Base-by-base conservation (phyloP, 2,113 vertebrate species). In the Nothobranchius kuhntae region DNA sequence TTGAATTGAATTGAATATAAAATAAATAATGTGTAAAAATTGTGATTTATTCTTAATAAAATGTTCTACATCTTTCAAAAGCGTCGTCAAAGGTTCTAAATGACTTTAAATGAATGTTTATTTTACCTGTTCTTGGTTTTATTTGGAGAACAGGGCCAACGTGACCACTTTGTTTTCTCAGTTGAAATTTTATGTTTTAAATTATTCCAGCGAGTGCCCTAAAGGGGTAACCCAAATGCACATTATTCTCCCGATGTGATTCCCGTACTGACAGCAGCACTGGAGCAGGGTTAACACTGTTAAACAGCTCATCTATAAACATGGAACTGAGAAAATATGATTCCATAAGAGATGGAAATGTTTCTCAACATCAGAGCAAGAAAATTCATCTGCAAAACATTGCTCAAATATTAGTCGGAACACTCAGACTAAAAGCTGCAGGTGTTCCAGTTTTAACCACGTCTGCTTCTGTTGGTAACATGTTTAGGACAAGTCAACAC, bases 291-390 rank as follows among this genome's bases (percentile, higher is more conserved):
- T 79, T 70, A 77, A 54, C 26, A 6, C 46, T 48, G 64, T 61
- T 83, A 74, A 74, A 80, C 17, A 76, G 63, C 78, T 78, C 78
- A 78, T 89, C 74, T 77, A 63, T 75, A 78, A 82, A 77, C 83
- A 84, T 73, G 17, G 61, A 15, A 38, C n/a, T 26, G 62, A 53
- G 2, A 54, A 61, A 66, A 70, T 30, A 53, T 58, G 61, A 73
- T 76, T 80, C n/a, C 58, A 54, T 73, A 57, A 24, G 57, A 76
- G 58, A n/a, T 11, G 61, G 46, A 8, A 24, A 17, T 65, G 48
- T 72, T 64, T 73, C 44, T 17, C 2, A 4, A 52, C 51, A 35
- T 12, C 50, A 67, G 46, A 52, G 40, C 53, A 68, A 57, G 1
- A 40, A 51, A 9, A 50, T 51, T 26, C 46, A 53, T 8, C 7